Evolutionary conservation across 1,140 invertebrate genomes (phyloP).

Genomic region (Atta cephalotes): DNA sequence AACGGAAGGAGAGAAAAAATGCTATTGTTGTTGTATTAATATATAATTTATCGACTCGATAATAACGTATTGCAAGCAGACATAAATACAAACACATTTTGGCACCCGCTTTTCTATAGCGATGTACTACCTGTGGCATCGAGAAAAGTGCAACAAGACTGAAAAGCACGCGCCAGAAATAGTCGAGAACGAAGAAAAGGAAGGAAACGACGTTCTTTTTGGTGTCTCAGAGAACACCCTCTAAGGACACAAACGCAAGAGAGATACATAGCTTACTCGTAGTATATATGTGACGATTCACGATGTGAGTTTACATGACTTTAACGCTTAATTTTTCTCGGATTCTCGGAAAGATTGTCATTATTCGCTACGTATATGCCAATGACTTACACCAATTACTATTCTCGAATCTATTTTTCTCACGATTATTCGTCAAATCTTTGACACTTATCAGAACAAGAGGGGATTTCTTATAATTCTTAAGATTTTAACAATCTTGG

Average conservation of each 20-base stretch:
- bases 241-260: conserved; percentile 35
- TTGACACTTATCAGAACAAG: neutral
- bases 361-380: neutral
- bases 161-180: conserved; percentile 72
- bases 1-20: neutral
- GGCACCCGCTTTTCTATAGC: conserved; percentile 56
- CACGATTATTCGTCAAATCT: conserved; percentile 1
- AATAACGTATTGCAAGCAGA: conserved; percentile 38
- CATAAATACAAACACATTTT: conserved; percentile 42
- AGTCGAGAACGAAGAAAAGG: conserved; percentile 16
- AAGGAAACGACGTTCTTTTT: conserved; percentile 31
- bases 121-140: conserved; percentile 74
- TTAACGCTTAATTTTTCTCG: neutral
- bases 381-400: neutral
- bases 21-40: conserved; percentile 42
- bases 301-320: neutral
- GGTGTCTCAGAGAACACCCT: neutral
- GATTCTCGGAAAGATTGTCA: neutral
- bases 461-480: neutral
- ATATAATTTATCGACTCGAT: conserved; percentile 34
- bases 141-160: conserved; percentile 66
- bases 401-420: neutral
- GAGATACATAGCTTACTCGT: neutral
- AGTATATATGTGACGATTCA: neutral
- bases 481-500: too few relatives aligned